phyloP scores from a whole-genome alignment of 64 coral and sea anemone genomes.

The Montipora efflorescens region DNA sequence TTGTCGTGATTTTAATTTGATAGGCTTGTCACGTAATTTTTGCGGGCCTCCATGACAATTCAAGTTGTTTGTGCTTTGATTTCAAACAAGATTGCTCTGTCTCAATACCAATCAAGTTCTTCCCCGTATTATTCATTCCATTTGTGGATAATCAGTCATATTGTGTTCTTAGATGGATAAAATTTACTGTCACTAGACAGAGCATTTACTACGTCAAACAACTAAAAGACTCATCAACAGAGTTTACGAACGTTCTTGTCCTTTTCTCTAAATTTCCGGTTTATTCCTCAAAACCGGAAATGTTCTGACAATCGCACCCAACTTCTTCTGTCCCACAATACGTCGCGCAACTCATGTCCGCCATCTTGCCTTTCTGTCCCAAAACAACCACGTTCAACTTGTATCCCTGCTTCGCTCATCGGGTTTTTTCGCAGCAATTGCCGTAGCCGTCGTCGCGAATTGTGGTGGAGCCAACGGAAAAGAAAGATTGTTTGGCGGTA shows the following conservation, averaged over 20 bases:
- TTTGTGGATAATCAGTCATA: slow-evolving; percentile 14
- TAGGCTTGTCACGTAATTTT: slow-evolving; percentile 33
- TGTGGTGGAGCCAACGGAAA: not conserved
- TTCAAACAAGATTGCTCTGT: not conserved
- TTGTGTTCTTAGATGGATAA: not conserved
- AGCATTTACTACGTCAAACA: not conserved
- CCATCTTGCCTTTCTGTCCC: slow-evolving; percentile 70
- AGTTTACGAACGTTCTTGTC: not conserved
- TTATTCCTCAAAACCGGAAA: slow-evolving; percentile 62
- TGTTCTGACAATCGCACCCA: slow-evolving; percentile 57
- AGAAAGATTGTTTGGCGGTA: not conserved
- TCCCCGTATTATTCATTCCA: not conserved
- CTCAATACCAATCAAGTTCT: slow-evolving; percentile 15
- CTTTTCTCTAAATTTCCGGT: slow-evolving; percentile 55
- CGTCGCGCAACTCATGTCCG: slow-evolving; percentile 55
- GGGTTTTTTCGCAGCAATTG: slow-evolving; percentile 56
- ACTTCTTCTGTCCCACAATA: slow-evolving; percentile 47
- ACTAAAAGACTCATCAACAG: not conserved
- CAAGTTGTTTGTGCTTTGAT: slow-evolving; percentile 4
- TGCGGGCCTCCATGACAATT: not conserved
- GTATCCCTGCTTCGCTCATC: slow-evolving; percentile 63
- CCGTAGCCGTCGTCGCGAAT: not conserved
- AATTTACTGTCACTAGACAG: not conserved
- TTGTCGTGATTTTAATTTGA: not conserved
- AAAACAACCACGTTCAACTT: slow-evolving; percentile 59